A percentile compares a stretch with the other conserved stretches of the same genome.
These are phyloP conservation scores for Catostomus latipinnis DNA, from an alignment of 2,797 vertebrate genomes.

Conservation along the genomic window DNA sequence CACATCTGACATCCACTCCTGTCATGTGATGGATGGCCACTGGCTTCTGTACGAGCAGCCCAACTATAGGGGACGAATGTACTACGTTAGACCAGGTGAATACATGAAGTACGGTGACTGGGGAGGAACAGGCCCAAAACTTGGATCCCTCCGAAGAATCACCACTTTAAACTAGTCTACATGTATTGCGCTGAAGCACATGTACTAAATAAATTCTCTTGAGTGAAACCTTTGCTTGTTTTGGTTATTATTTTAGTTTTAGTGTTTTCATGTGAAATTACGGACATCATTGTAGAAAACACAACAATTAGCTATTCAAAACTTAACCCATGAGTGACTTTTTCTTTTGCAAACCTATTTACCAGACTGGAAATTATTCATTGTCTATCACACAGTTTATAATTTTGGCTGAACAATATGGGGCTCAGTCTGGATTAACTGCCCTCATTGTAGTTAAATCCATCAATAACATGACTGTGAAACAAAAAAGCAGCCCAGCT, in stretches of 20 bases:
- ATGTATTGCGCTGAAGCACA: slow-evolving; percentile 5
- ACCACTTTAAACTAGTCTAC: slow-evolving; percentile 62
- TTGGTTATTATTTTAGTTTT: background rate
- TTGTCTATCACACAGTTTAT: slow-evolving; percentile 22
- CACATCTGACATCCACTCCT: slow-evolving; percentile 72
- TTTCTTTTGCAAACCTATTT: background rate
- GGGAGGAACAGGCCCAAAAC: slow-evolving; percentile 67
- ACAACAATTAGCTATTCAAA: no score
- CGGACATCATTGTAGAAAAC: no score
- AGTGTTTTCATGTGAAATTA: background rate
- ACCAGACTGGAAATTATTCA: slow-evolving; percentile 22
- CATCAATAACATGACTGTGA: slow-evolving; percentile 47
- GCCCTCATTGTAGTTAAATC: slow-evolving; percentile 46
- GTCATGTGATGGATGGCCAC: slow-evolving; percentile 68
- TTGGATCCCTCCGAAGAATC: slow-evolving; percentile 74
- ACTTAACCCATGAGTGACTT: background rate
- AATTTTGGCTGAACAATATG: slow-evolving; percentile 20
- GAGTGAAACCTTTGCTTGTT: slow-evolving; percentile 11
- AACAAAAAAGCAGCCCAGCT: slow-evolving; percentile 26
- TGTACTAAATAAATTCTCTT: slow-evolving; percentile 49
- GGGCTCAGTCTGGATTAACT: slow-evolving; percentile 50
- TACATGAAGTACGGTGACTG: slow-evolving; percentile 75
- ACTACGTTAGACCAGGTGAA: slow-evolving; percentile 68
- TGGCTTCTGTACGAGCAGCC: slow-evolving; percentile 74
- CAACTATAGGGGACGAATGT: slow-evolving; percentile 70